Evolutionary conservation across 2,113 vertebrate species (phyloP).

Genomic region (Felis catus): DNA sequence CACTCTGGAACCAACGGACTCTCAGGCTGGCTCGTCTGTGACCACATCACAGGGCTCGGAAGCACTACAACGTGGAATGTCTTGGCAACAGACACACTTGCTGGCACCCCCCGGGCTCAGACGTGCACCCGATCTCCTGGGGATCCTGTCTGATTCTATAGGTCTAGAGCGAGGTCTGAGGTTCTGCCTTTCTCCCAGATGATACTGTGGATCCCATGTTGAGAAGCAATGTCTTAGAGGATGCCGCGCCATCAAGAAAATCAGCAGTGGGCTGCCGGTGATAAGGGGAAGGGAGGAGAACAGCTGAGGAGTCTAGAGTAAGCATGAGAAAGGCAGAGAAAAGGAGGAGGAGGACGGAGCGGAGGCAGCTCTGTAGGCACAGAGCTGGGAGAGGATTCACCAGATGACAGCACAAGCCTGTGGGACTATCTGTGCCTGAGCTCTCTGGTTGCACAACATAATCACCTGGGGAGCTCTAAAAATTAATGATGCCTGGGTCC

Average conservation of each 20-base stretch:
- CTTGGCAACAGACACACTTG: not conserved
- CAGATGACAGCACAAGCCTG: not conserved
- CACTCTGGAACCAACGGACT: not conserved
- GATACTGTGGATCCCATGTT: not conserved
- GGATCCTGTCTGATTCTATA: not conserved
- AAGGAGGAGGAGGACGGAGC: not conserved
- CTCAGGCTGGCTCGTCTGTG: not conserved
- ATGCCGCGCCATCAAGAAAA: not conserved
- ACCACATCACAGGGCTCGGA: fast-evolving
- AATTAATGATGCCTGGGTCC: not conserved
- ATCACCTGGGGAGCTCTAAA: not conserved
- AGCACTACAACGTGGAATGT: not conserved
- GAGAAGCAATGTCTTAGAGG: not conserved
- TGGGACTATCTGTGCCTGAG: not conserved
- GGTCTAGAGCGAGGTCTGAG: not conserved
- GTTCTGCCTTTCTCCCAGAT: not conserved
- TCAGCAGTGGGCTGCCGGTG: not conserved
- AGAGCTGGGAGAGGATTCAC: not conserved
- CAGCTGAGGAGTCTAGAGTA: not conserved
- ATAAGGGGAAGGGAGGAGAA: not conserved
- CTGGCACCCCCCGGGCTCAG: not conserved
- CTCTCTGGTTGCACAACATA: not conserved
- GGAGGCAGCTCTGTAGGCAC: not conserved
- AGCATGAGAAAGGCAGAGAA: not conserved
- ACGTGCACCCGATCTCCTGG: not conserved